Base-by-base conservation (phyloP, 1,140 invertebrate genomes). In the Bombus pascuorum region DNA sequence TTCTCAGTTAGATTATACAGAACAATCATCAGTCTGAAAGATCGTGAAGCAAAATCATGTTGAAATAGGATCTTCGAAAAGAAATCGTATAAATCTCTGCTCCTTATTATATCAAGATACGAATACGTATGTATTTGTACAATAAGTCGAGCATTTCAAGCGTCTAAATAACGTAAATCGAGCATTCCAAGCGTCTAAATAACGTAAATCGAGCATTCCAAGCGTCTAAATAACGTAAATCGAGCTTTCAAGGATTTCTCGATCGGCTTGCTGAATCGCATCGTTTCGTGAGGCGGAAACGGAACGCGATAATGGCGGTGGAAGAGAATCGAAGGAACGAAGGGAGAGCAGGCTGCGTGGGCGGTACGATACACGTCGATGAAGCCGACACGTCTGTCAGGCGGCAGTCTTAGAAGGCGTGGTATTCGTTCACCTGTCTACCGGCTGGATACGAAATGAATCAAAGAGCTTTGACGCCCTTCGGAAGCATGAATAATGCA, bases 401-500 rank as follows among this genome's bases (percentile, higher is more conserved):
- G 15, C 53, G 70, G 74, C 66, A 79, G 83, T 90, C 89, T 87
- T 78, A 71, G 75, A 78, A 72, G 89, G 70, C 80, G 73, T 66
- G 74, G 47, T 83, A 59, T 65, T 75, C 82, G 85, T 85, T 79
- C 75, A 89, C 86, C 89, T 90, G 87, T 89, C 89, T 91, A 83
- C 85, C 90, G 83, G 83, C 74, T 90, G 89, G 92, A 92, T 93
- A 92, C 91, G 91, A 93, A 93, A 93, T 92, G 92, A 93, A 93
- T 91, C 92, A 93, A 93, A 92, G 91, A 92, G 91, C 92, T 92
- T 91, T 92, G 91, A 93, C 91, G 91, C 92, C 90, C 92, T 93
- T 92, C 90, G 90, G 47, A 89, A 91, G 88, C 92, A 93, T 93
- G 93, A 93, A 93, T 93, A 93, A 93, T 93, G 92, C 92, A 93